phyloP scores from a whole-genome alignment of 2,113 vertebrate genomes.

The Brachypteracias leptosomus region DNA sequence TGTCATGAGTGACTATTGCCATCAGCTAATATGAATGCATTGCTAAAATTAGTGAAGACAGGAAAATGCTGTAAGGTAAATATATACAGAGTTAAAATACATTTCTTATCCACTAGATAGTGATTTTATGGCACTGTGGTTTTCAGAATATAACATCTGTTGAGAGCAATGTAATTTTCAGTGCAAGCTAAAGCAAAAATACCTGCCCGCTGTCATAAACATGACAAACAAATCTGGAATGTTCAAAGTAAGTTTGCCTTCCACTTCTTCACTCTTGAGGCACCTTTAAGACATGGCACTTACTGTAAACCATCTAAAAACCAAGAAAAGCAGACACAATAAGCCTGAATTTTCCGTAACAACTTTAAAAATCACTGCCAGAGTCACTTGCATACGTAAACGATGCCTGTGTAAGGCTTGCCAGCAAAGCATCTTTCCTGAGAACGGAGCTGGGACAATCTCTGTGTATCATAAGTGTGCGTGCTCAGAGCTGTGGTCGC shows the following conservation, averaged over 20 bases:
- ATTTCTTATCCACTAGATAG: conserved; percentile 81
- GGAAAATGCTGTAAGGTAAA: conserved; percentile 80
- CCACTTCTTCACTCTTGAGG: conserved; percentile 67
- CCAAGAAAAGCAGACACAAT: conserved; percentile 66
- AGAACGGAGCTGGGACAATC: conserved; percentile 72
- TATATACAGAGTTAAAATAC: conserved; percentile 90
- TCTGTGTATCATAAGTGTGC: conserved; percentile 89
- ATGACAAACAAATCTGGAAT: conserved; percentile 80
- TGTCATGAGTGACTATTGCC: conserved; percentile 72
- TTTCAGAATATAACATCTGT: conserved; percentile 74
- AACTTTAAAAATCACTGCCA: conserved; percentile 51
- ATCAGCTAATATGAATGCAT: conserved; percentile 82
- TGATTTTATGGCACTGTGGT: conserved; percentile 81
- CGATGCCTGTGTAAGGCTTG: conserved; percentile 71
- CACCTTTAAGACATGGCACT: conserved; percentile 70
- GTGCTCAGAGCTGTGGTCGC: conserved; percentile 96
- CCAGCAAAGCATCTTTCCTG: conserved; percentile 82
- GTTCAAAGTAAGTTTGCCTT: conserved; percentile 79
- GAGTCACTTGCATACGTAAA: conserved; percentile 72
- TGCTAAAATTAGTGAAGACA: conserved; percentile 82
- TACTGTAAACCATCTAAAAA: conserved; percentile 71
- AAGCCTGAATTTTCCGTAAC: conserved; percentile 48
- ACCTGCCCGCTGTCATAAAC: conserved; percentile 72
- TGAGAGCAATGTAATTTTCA: conserved; percentile 78
- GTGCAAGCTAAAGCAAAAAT: conserved; percentile 87